phyloP scores from a whole-genome alignment of 2,888 invertebrate species.

The Galerucella calmariensis region DNA sequence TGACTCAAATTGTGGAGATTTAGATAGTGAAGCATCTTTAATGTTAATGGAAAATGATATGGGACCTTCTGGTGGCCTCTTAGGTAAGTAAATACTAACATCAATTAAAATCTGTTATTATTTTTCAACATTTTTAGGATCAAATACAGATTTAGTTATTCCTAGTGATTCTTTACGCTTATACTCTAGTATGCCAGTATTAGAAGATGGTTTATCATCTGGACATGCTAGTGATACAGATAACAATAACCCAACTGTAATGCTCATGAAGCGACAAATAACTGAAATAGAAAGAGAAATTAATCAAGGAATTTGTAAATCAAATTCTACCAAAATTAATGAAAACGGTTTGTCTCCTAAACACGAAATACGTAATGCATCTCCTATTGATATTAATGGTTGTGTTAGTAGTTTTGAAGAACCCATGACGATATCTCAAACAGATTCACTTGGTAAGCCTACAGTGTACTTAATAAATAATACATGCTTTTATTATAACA shows the following conservation, averaged over 20 bases:
- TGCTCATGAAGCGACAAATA: slow-evolving; percentile 76
- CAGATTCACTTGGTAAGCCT: slow-evolving; percentile 59
- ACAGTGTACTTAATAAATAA: not conserved
- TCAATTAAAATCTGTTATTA: not conserved
- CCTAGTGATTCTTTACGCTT: slow-evolving; percentile 74
- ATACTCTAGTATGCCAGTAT: slow-evolving; percentile 87
- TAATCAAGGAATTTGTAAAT: slow-evolving; percentile 70
- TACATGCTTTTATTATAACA: too few species aligned
- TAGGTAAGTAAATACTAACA: slow-evolving; percentile 51
- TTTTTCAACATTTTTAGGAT: slow-evolving; percentile 58
- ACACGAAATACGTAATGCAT: slow-evolving; percentile 53
- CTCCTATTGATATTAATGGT: slow-evolving; percentile 61
- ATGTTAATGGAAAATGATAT: slow-evolving; percentile 78
- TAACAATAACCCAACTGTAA: slow-evolving; percentile 83
- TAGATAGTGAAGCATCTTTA: slow-evolving; percentile 86
- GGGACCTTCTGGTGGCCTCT: slow-evolving; percentile 61
- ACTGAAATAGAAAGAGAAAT: slow-evolving; percentile 79
- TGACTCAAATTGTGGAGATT: slow-evolving; percentile 87
- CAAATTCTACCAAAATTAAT: slow-evolving; percentile 54
- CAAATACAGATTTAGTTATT: slow-evolving; percentile 71
- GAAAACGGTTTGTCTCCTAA: slow-evolving; percentile 61
- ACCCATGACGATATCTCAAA: slow-evolving; percentile 58
- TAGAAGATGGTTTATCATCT: slow-evolving; percentile 94
- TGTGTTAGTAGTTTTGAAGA: slow-evolving; percentile 61
- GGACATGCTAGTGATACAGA: slow-evolving; percentile 94